These are phyloP conservation scores for Nyctibius grandis DNA, from an alignment of 2,797 vertebrate species.

Conservation along the genomic window DNA sequence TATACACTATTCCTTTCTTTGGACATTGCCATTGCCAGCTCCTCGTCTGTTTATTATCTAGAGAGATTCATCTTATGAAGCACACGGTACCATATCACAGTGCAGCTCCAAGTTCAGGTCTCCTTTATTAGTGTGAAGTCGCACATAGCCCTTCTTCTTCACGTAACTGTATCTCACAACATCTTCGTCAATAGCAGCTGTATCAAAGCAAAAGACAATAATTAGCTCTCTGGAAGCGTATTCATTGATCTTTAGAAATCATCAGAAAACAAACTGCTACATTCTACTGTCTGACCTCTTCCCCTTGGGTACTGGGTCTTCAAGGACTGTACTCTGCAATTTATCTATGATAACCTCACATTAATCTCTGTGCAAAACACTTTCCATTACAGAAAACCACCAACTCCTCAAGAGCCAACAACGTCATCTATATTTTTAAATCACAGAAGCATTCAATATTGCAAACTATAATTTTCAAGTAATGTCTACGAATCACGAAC, in stretches of 20 bases:
- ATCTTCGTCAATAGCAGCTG: slow-evolving; percentile 92
- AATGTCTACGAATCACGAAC: background rate
- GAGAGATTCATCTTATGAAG: background rate
- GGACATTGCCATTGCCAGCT: background rate
- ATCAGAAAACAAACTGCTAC: background rate
- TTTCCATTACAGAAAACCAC: background rate
- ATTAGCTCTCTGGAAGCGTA: background rate
- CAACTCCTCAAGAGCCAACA: background rate
- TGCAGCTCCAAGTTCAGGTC: slow-evolving; percentile 93
- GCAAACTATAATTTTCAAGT: slow-evolving; percentile 24
- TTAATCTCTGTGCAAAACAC: background rate
- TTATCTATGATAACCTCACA: background rate
- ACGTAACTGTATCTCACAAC: slow-evolving; percentile 89
- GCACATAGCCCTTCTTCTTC: slow-evolving; percentile 96
- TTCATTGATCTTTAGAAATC: background rate
- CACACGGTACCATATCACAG: slow-evolving; percentile 87
- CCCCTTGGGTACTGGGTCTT: background rate
- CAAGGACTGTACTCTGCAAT: background rate
- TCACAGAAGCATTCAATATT: background rate
- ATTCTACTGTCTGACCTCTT: background rate
- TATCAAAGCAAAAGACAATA: background rate
- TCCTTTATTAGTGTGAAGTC: slow-evolving; percentile 91
- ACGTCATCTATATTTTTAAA: background rate
- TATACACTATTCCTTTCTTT: background rate
- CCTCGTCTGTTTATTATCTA: background rate